Conservation (phyloP, 2,888 invertebrate genomes). For the Drosophila anomalata region DNA sequence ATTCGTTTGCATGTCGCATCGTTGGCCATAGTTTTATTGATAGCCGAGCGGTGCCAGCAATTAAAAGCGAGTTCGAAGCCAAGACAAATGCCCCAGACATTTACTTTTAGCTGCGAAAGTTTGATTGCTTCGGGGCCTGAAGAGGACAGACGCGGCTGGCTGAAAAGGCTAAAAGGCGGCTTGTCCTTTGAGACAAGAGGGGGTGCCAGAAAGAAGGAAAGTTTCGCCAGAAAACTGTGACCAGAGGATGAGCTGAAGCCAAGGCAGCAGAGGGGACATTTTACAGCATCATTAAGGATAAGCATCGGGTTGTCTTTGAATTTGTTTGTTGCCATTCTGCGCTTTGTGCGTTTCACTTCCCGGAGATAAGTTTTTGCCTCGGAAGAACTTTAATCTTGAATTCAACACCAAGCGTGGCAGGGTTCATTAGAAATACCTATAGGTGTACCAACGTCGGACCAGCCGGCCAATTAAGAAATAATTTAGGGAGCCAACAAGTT, state of each 20-base stretch:
- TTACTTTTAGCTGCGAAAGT: conserved; percentile 54
- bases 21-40: conserved; percentile 58
- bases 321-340: conserved; percentile 69
- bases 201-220: conserved; percentile 30
- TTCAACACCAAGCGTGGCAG: conserved; percentile 19
- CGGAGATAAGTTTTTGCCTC: conserved; percentile 58
- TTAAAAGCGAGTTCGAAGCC: conserved; percentile 55
- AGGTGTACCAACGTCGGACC: conserved; percentile 12
- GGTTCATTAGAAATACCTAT: conserved; percentile 18
- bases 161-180: conserved; percentile 24
- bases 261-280: conserved; percentile 46
- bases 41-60: conserved; percentile 55
- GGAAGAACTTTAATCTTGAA: conserved; percentile 41
- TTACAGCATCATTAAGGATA: conserved; percentile 82
- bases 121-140: conserved; percentile 53
- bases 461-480: conserved; percentile 72
- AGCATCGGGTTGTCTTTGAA: conserved; percentile 81
- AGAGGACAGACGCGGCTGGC: neutral
- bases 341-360: conserved; percentile 60
- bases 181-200: conserved; percentile 1
- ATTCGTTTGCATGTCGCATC: conserved; percentile 48
- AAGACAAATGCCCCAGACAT: conserved; percentile 55
- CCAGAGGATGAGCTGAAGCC: conserved; percentile 32
- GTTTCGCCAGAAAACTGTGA: conserved; percentile 58
- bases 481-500: conserved; percentile 61